Evolutionary conservation across 1,140 invertebrate species (phyloP).

Genomic region (Drosophila kurseongensis): DNA sequence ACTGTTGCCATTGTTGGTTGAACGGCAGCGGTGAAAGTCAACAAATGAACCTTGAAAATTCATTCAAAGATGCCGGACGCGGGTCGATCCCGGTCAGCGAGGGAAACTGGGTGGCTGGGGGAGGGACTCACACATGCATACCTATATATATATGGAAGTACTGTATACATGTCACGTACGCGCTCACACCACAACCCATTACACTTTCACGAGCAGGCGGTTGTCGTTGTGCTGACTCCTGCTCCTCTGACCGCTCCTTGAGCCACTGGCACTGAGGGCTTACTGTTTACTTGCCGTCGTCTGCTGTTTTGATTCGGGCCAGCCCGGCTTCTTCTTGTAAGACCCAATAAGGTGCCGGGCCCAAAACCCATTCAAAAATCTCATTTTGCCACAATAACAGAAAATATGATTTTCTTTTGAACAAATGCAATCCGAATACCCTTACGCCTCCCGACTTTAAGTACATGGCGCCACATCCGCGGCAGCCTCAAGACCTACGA

Average conservation of each 20-base stretch:
- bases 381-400: constrained; percentile 84
- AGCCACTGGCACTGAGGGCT: constrained; percentile 1
- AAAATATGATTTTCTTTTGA: constrained; percentile 79
- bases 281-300: constrained; percentile 67
- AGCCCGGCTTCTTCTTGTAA: constrained; percentile 62
- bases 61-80: constrained; percentile 38
- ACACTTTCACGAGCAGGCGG: constrained; percentile 62
- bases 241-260: neutral
- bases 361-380: constrained; percentile 84
- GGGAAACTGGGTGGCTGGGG: too few relatives aligned
- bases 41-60: constrained; percentile 80
- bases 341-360: constrained; percentile 45
- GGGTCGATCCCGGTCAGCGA: neutral
- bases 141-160: constrained; percentile 23
- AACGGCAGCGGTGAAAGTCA: constrained; percentile 13
- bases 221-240: constrained; percentile 46
- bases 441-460: neutral
- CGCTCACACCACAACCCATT: constrained; percentile 51
- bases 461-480: neutral
- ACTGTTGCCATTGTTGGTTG: constrained; percentile 61
- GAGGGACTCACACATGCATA: constrained; percentile 2
- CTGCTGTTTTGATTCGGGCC: constrained; percentile 51
- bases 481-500: neutral
- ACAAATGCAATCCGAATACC: constrained; percentile 51
- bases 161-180: constrained; percentile 78